Evolutionary conservation across 1,140 invertebrate genomes (phyloP), one percentile per base, ranked within the genome.

Genomic region (Hyles vespertilio): DNA sequence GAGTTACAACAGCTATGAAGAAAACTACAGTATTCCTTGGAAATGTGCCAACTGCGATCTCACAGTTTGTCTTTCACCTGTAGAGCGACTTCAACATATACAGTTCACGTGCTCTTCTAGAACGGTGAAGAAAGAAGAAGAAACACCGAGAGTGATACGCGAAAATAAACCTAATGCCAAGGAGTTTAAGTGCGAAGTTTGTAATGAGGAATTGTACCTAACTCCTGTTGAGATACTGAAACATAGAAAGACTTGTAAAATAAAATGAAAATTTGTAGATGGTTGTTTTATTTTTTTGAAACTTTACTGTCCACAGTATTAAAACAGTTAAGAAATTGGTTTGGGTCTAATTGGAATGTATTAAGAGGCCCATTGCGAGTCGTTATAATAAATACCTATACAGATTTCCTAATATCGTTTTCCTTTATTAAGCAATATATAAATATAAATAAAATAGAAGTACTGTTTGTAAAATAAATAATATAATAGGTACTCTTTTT

Each of bases 201-300:
- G 97, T 89, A 84, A 92, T 32, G 83, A 93, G 75, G 90, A 89
- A n/a, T 85, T 97, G 45, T 90, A 92, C 59, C 85, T 97, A 46
- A 95, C 94, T 11, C 92, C 93, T 5, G 92, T 94, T 43, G 94
- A 95, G 75, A 93, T 95, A 80, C 86, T 96, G 63, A 94, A 91
- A 61, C 94, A 96, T 86, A 94, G 92, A 72, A 94, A 93, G 67
- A 81, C 65, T 77, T 94, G 92, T 82, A 83, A 79, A 60, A 70
- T 58, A 64, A 76, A 84, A 73, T 77, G 77, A 76, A 72, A 1
- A 36, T 47, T 32, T 40, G 5, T 11, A 44, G 2, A 11, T 36
- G 3, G 46, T 55, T 44, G 53, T 62, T 58, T 56, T 61, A 59
- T 40, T 22, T 49, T 59, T 56, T 58, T 45, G 11, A 40, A 1